These are phyloP conservation scores for Siphamia tubifer DNA, from an alignment of 2,113 vertebrate genomes.

Conservation along the genomic window DNA sequence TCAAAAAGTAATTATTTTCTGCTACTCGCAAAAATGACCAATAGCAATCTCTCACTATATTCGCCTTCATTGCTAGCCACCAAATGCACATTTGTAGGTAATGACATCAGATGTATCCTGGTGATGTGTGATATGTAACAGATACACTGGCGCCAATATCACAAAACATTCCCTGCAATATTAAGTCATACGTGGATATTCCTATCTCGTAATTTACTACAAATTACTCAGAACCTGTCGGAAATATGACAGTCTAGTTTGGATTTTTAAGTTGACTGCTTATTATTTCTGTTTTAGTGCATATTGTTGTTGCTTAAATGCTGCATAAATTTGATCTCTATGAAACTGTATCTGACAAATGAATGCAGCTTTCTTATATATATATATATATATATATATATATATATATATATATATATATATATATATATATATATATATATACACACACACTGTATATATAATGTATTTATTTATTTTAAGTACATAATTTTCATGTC, in stretches of 20 bases:
- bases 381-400: too few species aligned
- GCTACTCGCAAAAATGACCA: constrained; percentile 7
- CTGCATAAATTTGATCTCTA: too few species aligned
- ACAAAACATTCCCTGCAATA: neutral
- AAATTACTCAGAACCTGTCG: neutral
- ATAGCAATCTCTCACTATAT: constrained; percentile 1
- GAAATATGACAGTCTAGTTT: neutral
- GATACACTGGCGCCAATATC: constrained; percentile 25
- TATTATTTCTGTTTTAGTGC: neutral
- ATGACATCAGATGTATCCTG: constrained; percentile 32
- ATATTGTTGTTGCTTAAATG: too few species aligned
- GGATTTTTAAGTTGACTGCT: neutral
- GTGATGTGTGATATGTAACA: constrained; percentile 26
- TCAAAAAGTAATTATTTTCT: constrained; percentile 52
- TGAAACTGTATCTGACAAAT: too few species aligned
- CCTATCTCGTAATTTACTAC: neutral
- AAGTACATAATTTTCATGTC: too few species aligned
- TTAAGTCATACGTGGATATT: neutral
- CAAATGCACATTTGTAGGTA: neutral
- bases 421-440: too few species aligned
- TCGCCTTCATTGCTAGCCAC: neutral
- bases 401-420: too few species aligned
- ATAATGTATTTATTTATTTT: too few species aligned
- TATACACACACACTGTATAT: too few species aligned
- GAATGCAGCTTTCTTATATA: too few species aligned